A percentile compares a stretch with the other conserved stretches of the same genome.
phyloP scores from a whole-genome alignment of 2,888 invertebrate species.

The Cephus rjabovi region DNA sequence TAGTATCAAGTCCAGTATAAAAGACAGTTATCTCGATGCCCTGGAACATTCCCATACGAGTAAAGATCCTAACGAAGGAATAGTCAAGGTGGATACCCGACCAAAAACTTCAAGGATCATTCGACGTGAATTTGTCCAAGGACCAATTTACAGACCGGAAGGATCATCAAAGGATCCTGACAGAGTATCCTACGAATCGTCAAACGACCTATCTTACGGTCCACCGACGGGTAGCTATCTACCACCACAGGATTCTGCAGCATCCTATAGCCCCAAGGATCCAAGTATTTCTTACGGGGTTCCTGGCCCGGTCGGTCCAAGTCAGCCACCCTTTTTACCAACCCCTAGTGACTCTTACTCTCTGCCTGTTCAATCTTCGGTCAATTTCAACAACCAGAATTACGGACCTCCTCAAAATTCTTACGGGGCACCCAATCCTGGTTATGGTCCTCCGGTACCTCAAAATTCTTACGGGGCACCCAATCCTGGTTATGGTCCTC shows the following conservation, averaged over 20 bases:
- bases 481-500: constrained; percentile 10
- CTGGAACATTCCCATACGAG: constrained; percentile 72
- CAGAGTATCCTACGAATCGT: constrained; percentile 19
- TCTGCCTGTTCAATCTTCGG: constrained; percentile 35
- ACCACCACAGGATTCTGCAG: constrained; percentile 18
- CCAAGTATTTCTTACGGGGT: constrained; percentile 58
- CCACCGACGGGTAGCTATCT: constrained; percentile 18
- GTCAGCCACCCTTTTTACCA: constrained; percentile 28
- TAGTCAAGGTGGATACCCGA: constrained; percentile 29
- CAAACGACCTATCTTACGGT: constrained; percentile 31
- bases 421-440: constrained; percentile 26
- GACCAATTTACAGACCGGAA: constrained; percentile 44
- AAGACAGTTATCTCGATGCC: constrained; percentile 76
- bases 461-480: constrained; percentile 28
- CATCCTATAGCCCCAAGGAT: constrained; percentile 56
- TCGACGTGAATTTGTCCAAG: constrained; percentile 45
- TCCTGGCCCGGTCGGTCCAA: constrained; percentile 14
- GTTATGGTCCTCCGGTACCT: constrained; percentile 26
- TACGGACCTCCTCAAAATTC: constrained; percentile 28
- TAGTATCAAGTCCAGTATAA: constrained; percentile 21
- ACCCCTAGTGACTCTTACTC: constrained; percentile 44
- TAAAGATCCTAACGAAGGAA: constrained; percentile 54
- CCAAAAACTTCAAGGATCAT: constrained; percentile 33
- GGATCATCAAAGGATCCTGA: not conserved
- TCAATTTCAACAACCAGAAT: constrained; percentile 30